Evolutionary conservation across 35 echinoderm and acorn worm genomes (phyloP).

Genomic region (Acanthaster planci): DNA sequence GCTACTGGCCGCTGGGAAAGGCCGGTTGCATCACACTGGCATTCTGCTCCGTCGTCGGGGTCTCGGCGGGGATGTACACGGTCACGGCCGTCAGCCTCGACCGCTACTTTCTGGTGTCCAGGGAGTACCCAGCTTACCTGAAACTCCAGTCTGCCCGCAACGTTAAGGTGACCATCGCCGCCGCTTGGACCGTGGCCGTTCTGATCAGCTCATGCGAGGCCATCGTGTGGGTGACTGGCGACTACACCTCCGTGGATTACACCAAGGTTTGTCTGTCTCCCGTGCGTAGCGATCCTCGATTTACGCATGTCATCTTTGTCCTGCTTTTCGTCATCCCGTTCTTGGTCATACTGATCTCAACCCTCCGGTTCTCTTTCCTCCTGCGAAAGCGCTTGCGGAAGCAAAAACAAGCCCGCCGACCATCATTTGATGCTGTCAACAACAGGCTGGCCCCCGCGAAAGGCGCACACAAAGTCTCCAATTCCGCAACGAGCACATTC

Average conservation of each 20-base stretch:
- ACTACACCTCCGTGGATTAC: slow-evolving; percentile 1
- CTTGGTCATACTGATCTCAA: not conserved
- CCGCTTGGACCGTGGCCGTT: not conserved
- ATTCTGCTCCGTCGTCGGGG: not conserved
- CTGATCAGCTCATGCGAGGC: not conserved
- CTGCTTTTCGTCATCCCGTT: slow-evolving; percentile 1
- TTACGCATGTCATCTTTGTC: not conserved
- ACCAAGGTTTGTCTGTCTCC: slow-evolving; percentile 24
- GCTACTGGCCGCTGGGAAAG: slow-evolving; percentile 32
- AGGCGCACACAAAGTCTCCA: not conserved
- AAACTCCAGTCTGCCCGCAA: not conserved
- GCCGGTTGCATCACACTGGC: not conserved
- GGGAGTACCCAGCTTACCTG: slow-evolving; percentile 29
- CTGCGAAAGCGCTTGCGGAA: not conserved
- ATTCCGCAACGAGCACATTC: not conserved
- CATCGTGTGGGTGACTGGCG: not conserved
- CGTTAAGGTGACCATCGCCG: slow-evolving; percentile 21
- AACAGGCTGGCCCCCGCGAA: not conserved
- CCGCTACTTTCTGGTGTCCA: slow-evolving; percentile 18
- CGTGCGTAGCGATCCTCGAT: not conserved
- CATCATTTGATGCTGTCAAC: not conserved
- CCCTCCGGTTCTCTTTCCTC: not conserved
- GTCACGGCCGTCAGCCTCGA: slow-evolving; percentile 29
- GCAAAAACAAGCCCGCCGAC: not conserved
- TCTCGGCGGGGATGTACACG: slow-evolving; percentile 8